phyloP scores from a whole-genome alignment of 2,113 vertebrate species.

The Alethe castanea region DNA sequence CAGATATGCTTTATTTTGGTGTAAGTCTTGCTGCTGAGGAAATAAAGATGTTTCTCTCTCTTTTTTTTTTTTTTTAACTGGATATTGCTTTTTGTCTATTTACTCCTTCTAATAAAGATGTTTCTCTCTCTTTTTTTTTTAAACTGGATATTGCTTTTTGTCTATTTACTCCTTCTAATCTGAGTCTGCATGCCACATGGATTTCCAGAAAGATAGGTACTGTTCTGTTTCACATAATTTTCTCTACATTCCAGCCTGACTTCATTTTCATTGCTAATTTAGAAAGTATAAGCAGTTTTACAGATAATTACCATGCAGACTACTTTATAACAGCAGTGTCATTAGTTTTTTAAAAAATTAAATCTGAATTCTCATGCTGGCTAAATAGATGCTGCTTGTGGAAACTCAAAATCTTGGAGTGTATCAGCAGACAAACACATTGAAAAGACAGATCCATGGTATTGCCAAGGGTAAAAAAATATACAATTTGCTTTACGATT shows the following conservation, averaged over 20 bases:
- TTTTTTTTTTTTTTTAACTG: neutral
- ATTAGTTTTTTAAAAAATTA: accelerated
- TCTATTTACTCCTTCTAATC: neutral
- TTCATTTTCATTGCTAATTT: neutral
- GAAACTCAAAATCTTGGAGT: neutral
- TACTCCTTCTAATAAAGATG: neutral
- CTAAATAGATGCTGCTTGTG: neutral
- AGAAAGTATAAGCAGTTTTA: neutral
- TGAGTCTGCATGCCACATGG: neutral
- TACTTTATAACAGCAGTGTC: neutral
- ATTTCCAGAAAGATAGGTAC: neutral
- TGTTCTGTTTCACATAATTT: neutral
- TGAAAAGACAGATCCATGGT: neutral
- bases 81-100: neutral
- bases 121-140: neutral
- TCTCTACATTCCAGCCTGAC: neutral
- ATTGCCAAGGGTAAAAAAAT: neutral
- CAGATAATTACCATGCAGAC: neutral
- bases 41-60: neutral
- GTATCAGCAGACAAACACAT: neutral
- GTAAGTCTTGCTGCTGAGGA: neutral
- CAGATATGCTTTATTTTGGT: neutral
- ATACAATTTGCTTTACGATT: neutral
- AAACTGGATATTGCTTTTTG: neutral
- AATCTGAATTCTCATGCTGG: neutral